Evolutionary conservation across 1,140 invertebrate genomes (phyloP).

Genomic region (Liolophura sinensis): DNA sequence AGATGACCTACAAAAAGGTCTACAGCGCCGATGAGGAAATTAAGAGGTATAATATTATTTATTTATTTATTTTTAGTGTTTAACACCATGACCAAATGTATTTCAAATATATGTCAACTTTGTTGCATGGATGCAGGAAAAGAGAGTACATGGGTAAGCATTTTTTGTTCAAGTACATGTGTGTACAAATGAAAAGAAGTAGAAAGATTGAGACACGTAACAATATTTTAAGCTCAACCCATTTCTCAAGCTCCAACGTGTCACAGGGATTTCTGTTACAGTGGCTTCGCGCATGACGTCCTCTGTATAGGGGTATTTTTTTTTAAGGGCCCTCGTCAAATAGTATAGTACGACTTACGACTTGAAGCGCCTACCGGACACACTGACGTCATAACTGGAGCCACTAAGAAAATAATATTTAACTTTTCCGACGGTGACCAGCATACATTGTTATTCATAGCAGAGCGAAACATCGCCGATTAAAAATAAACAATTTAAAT

Average conservation of each 20-base stretch:
- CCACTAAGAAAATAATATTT: neutral
- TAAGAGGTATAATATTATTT: conserved; percentile 7
- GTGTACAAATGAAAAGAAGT: neutral
- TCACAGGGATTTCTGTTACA: no score
- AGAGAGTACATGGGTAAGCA: neutral
- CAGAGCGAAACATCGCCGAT: neutral
- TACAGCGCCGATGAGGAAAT: conserved; percentile 22
- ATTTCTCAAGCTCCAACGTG: no score
- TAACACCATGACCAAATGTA: neutral
- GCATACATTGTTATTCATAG: neutral
- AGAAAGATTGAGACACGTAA: neutral
- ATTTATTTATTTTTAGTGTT: no score
- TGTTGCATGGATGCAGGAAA: neutral
- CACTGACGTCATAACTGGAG: no score
- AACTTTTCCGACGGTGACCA: neutral
- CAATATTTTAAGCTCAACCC: no score
- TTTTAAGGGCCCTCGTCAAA: no score
- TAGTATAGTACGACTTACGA: neutral
- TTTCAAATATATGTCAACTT: neutral
- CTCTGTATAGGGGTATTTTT: no score
- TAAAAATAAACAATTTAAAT: no score
- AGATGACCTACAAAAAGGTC: conserved; percentile 25
- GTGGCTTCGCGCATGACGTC: no score
- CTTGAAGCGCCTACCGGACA: no score
- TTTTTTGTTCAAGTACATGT: neutral